These are phyloP conservation scores for Clavelina lepadiformis DNA, from an alignment of 23 tunicate genomes.

Conservation along the genomic window DNA sequence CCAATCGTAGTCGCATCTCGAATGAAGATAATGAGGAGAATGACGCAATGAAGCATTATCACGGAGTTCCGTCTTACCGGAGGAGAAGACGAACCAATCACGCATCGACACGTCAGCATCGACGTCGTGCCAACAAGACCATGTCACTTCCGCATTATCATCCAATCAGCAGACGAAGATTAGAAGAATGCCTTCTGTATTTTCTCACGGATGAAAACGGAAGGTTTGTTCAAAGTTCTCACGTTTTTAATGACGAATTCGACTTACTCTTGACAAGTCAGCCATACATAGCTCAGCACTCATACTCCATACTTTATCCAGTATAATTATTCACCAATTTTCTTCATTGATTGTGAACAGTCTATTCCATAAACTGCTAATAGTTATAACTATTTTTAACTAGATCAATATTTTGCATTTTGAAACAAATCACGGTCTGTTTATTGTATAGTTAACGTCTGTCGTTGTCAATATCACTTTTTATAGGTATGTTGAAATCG, in stretches of 20 bases:
- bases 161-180: constrained; percentile 49
- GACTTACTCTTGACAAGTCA: too few relatives aligned
- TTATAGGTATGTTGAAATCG: constrained; percentile 58
- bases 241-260: too few relatives aligned
- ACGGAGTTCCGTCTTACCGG: constrained; percentile 52
- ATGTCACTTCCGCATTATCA: constrained; percentile 86
- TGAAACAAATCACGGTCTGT: not conserved
- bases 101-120: constrained; percentile 23
- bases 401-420: too few relatives aligned
- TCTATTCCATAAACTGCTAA: too few relatives aligned
- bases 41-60: constrained; percentile 15
- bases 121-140: constrained; percentile 13
- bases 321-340: too few relatives aligned
- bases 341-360: too few relatives aligned
- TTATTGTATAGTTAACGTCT: not conserved
- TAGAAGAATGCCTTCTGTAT: constrained; percentile 59
- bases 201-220: constrained; percentile 69
- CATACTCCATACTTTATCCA: too few relatives aligned
- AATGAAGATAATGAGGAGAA: not conserved
- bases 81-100: constrained; percentile 41
- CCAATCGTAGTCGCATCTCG: not conserved
- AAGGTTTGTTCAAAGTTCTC: constrained; percentile 36
- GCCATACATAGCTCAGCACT: too few relatives aligned
- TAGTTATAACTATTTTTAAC: too few relatives aligned
- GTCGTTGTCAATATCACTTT: too few relatives aligned